Evolutionary conservation across 1,140 invertebrate species (phyloP).

Genomic region (Hesperophylax magnus): DNA sequence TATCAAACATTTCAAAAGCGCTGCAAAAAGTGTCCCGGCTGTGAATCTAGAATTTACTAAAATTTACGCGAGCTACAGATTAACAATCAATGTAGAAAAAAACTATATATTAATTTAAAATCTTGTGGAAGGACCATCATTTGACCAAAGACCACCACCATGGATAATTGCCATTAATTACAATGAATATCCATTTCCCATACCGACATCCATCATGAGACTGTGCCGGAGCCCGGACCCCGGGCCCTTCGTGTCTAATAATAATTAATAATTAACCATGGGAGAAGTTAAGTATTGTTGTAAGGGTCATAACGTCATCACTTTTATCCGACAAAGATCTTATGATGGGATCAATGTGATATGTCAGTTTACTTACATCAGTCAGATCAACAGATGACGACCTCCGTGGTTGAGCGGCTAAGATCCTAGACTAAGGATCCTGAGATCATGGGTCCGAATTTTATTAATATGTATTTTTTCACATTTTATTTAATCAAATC

Average conservation of each 20-base stretch:
- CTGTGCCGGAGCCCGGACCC: too few relatives aligned
- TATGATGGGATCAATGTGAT: too few relatives aligned
- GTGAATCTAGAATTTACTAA: neutral
- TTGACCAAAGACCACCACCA: constrained; percentile 6
- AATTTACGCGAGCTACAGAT: neutral
- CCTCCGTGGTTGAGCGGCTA: too few relatives aligned
- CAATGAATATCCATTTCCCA: constrained; percentile 13
- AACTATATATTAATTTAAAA: neutral
- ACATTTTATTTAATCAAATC: too few relatives aligned
- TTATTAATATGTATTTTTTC: too few relatives aligned
- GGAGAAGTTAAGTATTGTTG: neutral
- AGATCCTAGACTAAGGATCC: too few relatives aligned
- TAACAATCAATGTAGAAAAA: neutral
- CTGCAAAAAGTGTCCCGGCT: neutral
- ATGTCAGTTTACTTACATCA: too few relatives aligned
- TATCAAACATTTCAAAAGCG: too few relatives aligned
- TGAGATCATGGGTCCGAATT: too few relatives aligned
- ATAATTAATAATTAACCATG: neutral
- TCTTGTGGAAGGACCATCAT: neutral
- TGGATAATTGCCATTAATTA: constrained; percentile 16
- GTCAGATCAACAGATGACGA: too few relatives aligned
- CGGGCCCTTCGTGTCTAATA: neutral
- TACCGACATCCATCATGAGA: neutral
- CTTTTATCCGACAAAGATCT: too few relatives aligned
- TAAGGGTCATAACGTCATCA: neutral